Evolutionary conservation across 2,888 invertebrate genomes (phyloP), one percentile per base, ranked within the genome.

Genomic region (Agrotis puta): DNA sequence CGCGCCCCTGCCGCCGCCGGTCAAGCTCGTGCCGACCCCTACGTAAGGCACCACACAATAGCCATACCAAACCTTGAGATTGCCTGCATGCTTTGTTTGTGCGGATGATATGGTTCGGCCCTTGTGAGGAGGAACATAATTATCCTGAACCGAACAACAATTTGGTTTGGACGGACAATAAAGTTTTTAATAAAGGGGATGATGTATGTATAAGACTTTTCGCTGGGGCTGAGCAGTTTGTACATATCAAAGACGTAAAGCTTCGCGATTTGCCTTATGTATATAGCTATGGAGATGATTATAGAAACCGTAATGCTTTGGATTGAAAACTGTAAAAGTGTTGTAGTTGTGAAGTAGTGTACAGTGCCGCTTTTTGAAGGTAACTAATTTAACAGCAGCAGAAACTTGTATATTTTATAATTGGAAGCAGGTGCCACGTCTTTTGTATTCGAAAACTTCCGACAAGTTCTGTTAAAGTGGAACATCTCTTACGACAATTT

Each of bases 1-100:
- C 95, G 97, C 97, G 96, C 97, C 97, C 94, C 96, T 98, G 96
- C 98, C 98, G 92, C 97, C 97, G 91, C 98, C 98, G 89, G 97
- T 98, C 95, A 98, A 97, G 97, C 96, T 98, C 96, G 97, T 97
- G 94, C 97, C 97, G 88, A 97, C 97, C 91, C 97, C 97, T 91
- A 96, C 96, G 97, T 97, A 97, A 97, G 97, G 95, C 93, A 92
- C 88, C 88, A 91, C 81, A 87, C 84, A 84, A 85, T 88, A 85
- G 87, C 90, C 88, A 87, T 85, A 87, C 87, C 77, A 84, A 86
- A 87, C 83, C 84, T 88, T 87, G 84, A 90, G 91, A 90, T 88
- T 91, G 92, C 92, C 92, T 94, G 95, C 95, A 95, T 95, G 95
- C 94, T 95, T 93, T 94, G 91, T 92, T 92, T 94, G 92, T 94